A percentile compares a stretch with the other conserved stretches of the same genome.
phyloP scores from a whole-genome alignment of 2,888 invertebrate genomes.

The Ophraella communa region DNA sequence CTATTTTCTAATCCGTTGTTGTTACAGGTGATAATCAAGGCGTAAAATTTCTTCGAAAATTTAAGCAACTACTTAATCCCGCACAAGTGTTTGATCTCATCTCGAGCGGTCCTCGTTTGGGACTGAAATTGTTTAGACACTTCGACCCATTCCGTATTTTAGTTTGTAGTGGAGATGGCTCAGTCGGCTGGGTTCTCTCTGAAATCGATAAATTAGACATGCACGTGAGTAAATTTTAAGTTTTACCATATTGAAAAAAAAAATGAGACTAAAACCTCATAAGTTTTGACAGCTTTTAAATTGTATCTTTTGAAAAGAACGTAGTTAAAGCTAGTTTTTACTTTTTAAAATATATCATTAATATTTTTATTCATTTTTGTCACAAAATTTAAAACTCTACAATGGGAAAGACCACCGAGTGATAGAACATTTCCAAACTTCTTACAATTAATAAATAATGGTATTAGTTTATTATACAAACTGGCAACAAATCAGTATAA shows the following conservation, averaged over 20 bases:
- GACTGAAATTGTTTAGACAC: conserved; percentile 86
- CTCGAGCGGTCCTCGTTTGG: conserved; percentile 83
- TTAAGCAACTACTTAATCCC: conserved; percentile 94
- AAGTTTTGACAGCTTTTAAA: too few relatives aligned
- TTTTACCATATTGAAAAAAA: not conserved
- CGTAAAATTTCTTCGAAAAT: conserved; percentile 91
- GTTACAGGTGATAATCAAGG: conserved; percentile 92
- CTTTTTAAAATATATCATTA: too few relatives aligned
- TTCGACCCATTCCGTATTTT: conserved; percentile 95
- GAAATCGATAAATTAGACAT: conserved; percentile 94
- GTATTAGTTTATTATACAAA: too few relatives aligned
- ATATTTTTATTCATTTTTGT: too few relatives aligned
- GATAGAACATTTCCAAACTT: too few relatives aligned
- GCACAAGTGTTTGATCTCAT: conserved; percentile 98
- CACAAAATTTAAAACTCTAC: too few relatives aligned
- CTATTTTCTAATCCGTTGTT: not conserved
- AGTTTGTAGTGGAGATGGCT: conserved; percentile 97
- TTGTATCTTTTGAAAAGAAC: too few relatives aligned
- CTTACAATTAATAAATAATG: too few relatives aligned
- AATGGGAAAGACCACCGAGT: too few relatives aligned
- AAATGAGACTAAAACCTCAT: too few relatives aligned
- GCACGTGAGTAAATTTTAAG: conserved; percentile 75
- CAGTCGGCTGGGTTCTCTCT: conserved; percentile 96
- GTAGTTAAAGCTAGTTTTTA: too few relatives aligned
- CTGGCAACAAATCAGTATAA: too few relatives aligned